Base-by-base conservation (phyloP, 2,113 vertebrate species). In the Forbesichthys papilliferus region DNA sequence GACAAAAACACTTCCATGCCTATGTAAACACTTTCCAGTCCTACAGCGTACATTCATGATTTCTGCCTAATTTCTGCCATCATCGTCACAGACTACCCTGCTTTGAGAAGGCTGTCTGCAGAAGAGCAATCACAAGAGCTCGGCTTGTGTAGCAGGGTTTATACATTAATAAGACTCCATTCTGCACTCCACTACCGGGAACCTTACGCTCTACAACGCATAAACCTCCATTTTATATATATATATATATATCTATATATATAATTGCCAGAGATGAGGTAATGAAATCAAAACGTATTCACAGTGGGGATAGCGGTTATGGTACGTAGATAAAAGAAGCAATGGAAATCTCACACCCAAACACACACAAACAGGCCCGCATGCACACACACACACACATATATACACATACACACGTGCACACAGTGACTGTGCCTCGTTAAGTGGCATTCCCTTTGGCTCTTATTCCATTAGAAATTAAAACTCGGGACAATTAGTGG, bases 381-480 rank as follows among this genome's bases (percentile, higher is more conserved):
- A 67, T 16, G 12, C 36, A 56, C 27, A 27, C 27, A 27, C 27
- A 64, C 20, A 52, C 18, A 52, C 20, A 5, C 48, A 53, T 27
- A 16, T 34, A 66, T 36, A 18, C 14, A 10, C 66, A 33, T 53
- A 68, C 58, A 52, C 66, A 77, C 73, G 56, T 58, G 64, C 64
- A 81, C 69, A 73, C 66, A 73, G 62, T 77, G 77, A 78, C 69
- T 71, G 79, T 66, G 75, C 76, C 88, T 89, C 82, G 86, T 90
- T 90, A 91, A 66, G 77, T 73, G 0, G 48, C 66, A 68, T 84
- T 91, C 91, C 88, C 88, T 81, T 78, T 79, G 84, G 90, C 84
- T 78, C 83, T 87, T 78, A 83, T 80, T 90, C 85, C 85, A 89
- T 89, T 90, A 87, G 86, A 89, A 92, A 89, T 89, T 90, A 90